phyloP scores from a whole-genome alignment of 1,140 invertebrate genomes.

The Drosophila kepulauana region DNA sequence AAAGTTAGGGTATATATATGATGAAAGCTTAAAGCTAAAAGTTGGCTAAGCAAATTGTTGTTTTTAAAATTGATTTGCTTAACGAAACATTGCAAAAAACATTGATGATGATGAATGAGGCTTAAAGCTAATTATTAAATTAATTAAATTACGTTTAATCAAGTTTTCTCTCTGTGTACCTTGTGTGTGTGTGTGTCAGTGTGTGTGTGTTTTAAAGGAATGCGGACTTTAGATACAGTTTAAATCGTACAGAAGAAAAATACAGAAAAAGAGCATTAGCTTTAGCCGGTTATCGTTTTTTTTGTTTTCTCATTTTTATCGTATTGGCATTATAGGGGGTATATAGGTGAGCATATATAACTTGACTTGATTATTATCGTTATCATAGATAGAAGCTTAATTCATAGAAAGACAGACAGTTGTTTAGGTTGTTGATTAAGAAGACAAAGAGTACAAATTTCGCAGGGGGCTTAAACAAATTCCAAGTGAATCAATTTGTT shows the following conservation, averaged over 20 bases:
- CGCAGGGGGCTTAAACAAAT: constrained; percentile 25
- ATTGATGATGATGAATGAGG: constrained; percentile 51
- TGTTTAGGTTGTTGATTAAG: constrained; percentile 1
- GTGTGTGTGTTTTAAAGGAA: constrained; percentile 55
- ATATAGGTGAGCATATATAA: constrained; percentile 62
- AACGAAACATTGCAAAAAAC: constrained; percentile 25
- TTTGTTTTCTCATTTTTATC: constrained; percentile 12
- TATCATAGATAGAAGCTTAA: constrained; percentile 56
- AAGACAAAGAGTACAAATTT: constrained; percentile 18
- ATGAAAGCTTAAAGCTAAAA: neutral
- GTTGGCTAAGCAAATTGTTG: constrained; percentile 75
- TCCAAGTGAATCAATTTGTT: constrained; percentile 15
- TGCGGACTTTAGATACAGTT: constrained; percentile 63
- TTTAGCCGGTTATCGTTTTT: constrained; percentile 35
- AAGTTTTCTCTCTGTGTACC: constrained; percentile 22
- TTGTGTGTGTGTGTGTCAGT: constrained; percentile 19
- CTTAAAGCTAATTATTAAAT: constrained; percentile 58
- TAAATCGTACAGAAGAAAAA: constrained; percentile 27
- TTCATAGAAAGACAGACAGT: constrained; percentile 44
- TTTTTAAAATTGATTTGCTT: constrained; percentile 81
- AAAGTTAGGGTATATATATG: constrained; percentile 27
- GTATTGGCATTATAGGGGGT: constrained; percentile 24
- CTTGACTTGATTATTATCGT: constrained; percentile 15
- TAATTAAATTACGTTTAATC: constrained; percentile 48
- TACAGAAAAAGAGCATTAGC: constrained; percentile 39